Evolutionary conservation across 2,888 invertebrate genomes (phyloP).

Genomic region (Lypha dubia): DNA sequence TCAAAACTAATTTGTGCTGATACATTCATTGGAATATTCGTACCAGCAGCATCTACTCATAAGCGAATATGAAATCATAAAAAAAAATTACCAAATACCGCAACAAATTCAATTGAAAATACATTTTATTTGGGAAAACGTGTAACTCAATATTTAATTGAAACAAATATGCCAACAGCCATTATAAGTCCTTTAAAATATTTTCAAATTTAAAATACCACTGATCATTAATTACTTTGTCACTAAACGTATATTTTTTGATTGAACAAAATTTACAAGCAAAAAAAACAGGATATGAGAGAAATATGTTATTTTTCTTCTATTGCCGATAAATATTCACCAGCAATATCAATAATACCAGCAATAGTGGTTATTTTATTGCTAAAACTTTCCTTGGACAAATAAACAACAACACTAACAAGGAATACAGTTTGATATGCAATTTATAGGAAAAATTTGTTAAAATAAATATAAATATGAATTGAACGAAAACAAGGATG

Average conservation of each 20-base stretch:
- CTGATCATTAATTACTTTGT: background rate
- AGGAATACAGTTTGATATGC: slow-evolving; percentile 14
- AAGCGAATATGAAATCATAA: background rate
- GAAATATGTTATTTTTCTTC: too few species aligned
- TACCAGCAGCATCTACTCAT: background rate
- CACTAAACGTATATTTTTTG: background rate
- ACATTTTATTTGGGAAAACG: slow-evolving; percentile 17
- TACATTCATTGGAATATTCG: too few species aligned
- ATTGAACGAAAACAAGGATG: slow-evolving; percentile 1
- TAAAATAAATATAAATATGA: slow-evolving; percentile 20
- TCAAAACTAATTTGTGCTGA: background rate
- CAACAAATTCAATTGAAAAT: slow-evolving; percentile 15
- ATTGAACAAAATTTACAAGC: background rate
- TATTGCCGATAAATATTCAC: slow-evolving; percentile 13
- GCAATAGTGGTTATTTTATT: too few species aligned
- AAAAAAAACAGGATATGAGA: too few species aligned
- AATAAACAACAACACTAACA: slow-evolving; percentile 9
- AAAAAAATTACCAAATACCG: background rate
- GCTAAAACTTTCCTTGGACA: background rate
- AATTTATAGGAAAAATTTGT: slow-evolving; percentile 26
- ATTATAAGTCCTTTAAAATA: background rate
- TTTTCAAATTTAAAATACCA: background rate
- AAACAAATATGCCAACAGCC: background rate
- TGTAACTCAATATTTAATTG: slow-evolving; percentile 31
- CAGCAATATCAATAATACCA: slow-evolving; percentile 4